Evolutionary conservation across 2,797 vertebrate genomes (phyloP).

Genomic region (Odontamblyopus rebecca): DNA sequence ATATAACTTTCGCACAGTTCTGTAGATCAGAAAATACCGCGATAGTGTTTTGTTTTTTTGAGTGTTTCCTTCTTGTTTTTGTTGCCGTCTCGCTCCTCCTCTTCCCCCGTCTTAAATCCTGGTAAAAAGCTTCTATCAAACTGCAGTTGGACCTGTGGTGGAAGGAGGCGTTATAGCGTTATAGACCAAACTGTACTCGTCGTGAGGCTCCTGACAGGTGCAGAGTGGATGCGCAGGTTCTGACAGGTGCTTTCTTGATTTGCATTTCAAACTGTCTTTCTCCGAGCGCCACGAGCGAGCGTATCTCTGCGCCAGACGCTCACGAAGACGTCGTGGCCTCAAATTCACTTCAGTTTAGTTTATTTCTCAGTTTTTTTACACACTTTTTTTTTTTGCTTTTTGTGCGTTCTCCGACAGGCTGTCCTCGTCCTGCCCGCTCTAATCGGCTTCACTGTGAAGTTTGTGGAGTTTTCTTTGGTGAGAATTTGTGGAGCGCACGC

Average conservation of each 20-base stretch:
- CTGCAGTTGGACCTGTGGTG: background rate
- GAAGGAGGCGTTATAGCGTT: too few relatives aligned
- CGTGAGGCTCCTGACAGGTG: constrained; percentile 20
- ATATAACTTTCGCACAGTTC: too few relatives aligned
- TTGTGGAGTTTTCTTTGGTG: background rate
- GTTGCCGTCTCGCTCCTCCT: background rate
- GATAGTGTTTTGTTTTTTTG: background rate
- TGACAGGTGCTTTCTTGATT: constrained; percentile 59
- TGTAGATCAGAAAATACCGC: too few relatives aligned
- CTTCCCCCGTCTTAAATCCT: background rate
- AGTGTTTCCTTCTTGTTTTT: background rate
- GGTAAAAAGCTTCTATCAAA: background rate
- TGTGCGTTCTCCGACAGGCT: background rate
- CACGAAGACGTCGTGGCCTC: constrained; percentile 3
- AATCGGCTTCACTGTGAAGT: background rate
- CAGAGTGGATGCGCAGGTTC: constrained; percentile 4
- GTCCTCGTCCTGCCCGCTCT: background rate
- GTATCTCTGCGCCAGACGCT: constrained; percentile 29
- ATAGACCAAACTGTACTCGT: constrained; percentile 13
- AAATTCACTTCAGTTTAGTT: constrained; percentile 13
- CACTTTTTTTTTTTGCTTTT: background rate
- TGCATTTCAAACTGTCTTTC: constrained; percentile 65
- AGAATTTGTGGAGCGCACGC: too few relatives aligned
- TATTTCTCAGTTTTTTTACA: background rate
- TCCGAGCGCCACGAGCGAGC: constrained; percentile 36